A percentile compares a stretch with the other conserved stretches of the same genome.
Conservation (phyloP, 2,113 vertebrate genomes). For the Nycticorax nycticorax region DNA sequence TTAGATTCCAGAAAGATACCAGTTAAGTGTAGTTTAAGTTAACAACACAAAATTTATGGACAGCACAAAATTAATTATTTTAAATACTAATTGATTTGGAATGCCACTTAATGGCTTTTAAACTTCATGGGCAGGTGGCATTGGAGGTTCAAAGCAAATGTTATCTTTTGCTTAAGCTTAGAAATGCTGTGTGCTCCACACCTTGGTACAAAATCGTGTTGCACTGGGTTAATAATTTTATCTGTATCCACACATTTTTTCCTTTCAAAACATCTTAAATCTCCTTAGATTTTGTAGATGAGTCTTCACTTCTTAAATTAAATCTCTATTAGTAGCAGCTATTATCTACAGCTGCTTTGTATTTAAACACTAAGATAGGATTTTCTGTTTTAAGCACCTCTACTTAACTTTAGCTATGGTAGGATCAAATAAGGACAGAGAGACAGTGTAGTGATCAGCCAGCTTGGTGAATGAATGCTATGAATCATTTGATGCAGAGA, state of each 20-base stretch:
- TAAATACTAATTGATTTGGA: not conserved
- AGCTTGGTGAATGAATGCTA: not conserved
- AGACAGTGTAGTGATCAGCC: not conserved
- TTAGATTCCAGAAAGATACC: not conserved
- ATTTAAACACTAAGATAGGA: not conserved
- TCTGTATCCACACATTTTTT: not conserved
- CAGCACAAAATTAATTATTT: not conserved
- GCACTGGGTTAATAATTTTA: not conserved
- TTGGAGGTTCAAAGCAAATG: not conserved
- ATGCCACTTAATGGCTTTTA: not conserved
- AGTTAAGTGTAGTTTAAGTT: not conserved
- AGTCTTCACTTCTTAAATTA: not conserved
- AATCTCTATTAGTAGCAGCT: not conserved
- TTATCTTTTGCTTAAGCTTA: not conserved
- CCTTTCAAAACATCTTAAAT: not conserved
- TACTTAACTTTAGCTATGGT: not conserved
- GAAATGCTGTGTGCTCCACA: fast-evolving
- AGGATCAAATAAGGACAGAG: slow-evolving; percentile 17
- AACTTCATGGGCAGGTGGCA: not conserved
- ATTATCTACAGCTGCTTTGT: not conserved
- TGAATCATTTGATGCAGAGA: not conserved
- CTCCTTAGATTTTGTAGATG: not conserved
- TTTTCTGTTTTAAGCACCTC: slow-evolving; percentile 17
- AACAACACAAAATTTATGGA: not conserved
- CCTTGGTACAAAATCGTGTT: not conserved